Base-by-base conservation (phyloP, 2,888 invertebrate genomes). In the Pecten maximus region DNA sequence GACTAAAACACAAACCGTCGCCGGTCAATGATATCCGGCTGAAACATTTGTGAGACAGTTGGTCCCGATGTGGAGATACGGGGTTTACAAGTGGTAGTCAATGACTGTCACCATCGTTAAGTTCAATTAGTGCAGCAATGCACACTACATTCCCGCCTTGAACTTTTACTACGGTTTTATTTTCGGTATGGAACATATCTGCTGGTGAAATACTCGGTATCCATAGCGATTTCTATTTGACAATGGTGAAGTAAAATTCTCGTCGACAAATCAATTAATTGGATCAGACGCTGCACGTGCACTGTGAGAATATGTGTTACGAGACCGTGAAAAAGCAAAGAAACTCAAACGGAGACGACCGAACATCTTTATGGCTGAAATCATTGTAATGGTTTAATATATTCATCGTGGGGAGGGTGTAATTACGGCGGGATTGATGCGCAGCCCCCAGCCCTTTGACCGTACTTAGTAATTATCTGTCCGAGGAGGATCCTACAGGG, bases 101-200 rank as follows among this genome's bases (percentile, higher is more conserved):
- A 10, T 35, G 35, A 74, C 35, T 74, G 74, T 74, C 74, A 28
- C 74, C 74, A 74, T 74, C 28, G 74, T 74, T 28, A 74, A 35
- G 74, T 74, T 74, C 74, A 74, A 74, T 74, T 74, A 74, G 74
- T 74, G 74, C 35, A 74, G 74, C 28, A 74, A 74, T 74, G 74
- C 74, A 74, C 74, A 35, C 35, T 74, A 35, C 74, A 74, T 74
- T 74, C 74, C 2, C 35, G 35, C 2, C 28, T 74, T 74, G 74
- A 35, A 74, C 3, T 74, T 74, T 74, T 35, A 74, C 35, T 74
- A 28, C 74, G 28, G 6, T 74, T 74, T 74, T 15, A 74, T 74
- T 74, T 74, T 6, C 35, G 3, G 74, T 35, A 35, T 74, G 74
- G 74, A 74, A 28, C 0, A 74, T 74, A 74, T 74, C 74, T 74